Percentiles rank a stretch among this genome's conserved stretches.
phyloP scores from a whole-genome alignment of 2,797 vertebrate species.

The Amphiprion clarkii region DNA sequence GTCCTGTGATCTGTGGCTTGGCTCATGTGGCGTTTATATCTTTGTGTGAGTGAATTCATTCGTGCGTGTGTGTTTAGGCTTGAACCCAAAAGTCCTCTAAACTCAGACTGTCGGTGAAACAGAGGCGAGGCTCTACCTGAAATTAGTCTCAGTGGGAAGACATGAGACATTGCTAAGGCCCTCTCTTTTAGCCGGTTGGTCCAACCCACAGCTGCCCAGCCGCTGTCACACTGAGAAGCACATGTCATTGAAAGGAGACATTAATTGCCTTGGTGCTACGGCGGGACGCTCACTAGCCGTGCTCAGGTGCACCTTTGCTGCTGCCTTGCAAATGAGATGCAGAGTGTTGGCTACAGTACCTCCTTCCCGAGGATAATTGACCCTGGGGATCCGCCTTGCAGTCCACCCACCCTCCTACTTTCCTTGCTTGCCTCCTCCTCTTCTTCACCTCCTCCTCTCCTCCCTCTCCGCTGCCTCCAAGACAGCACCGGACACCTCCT shows the following conservation, averaged over 20 bases:
- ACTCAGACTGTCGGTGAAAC: slow-evolving; percentile 49
- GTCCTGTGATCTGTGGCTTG: not conserved
- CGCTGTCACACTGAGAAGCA: slow-evolving; percentile 81
- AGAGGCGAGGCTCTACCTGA: slow-evolving; percentile 61
- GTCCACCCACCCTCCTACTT: slow-evolving; percentile 69
- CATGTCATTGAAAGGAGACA: slow-evolving; percentile 82
- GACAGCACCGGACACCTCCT: slow-evolving; percentile 74
- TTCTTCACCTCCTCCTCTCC: slow-evolving; percentile 56
- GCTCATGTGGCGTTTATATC: not conserved
- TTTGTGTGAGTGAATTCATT: slow-evolving; percentile 37
- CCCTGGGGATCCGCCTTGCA: slow-evolving; percentile 82
- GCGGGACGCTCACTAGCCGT: slow-evolving; percentile 70
- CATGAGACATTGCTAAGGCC: slow-evolving; percentile 55
- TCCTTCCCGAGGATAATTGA: slow-evolving; percentile 86
- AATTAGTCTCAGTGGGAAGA: slow-evolving; percentile 84
- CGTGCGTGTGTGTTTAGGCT: slow-evolving; percentile 14
- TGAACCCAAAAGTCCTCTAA: slow-evolving; percentile 53
- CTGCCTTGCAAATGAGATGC: slow-evolving; percentile 86
- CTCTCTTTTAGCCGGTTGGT: slow-evolving; percentile 62
- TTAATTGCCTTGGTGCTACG: slow-evolving; percentile 84
- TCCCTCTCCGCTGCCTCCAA: slow-evolving; percentile 69
- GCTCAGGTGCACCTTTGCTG: slow-evolving; percentile 83
- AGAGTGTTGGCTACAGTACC: slow-evolving; percentile 81
- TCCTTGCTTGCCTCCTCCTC: slow-evolving; percentile 60
- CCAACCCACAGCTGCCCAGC: slow-evolving; percentile 71